Evolutionary conservation across 2,113 vertebrate species (phyloP).

Genomic region (Burhinus bistriatus): DNA sequence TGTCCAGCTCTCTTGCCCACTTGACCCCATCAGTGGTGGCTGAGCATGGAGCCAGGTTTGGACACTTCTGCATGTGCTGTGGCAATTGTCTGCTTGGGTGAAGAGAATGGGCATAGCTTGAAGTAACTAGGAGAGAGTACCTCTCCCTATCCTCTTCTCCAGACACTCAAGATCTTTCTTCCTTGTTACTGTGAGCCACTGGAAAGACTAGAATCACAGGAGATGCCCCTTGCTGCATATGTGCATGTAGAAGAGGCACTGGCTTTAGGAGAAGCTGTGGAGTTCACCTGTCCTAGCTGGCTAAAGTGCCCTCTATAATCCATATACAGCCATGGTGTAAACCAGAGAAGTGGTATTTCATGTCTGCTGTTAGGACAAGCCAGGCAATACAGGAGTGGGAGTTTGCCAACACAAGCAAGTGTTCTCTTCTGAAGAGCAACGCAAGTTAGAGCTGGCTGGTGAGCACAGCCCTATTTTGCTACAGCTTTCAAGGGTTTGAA

Average conservation of each 20-base stretch:
- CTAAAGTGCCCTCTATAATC: neutral
- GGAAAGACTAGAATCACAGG: neutral
- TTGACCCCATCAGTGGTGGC: neutral
- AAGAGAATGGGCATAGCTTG: neutral
- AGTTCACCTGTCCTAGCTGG: neutral
- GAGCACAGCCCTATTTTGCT: neutral
- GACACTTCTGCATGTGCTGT: neutral
- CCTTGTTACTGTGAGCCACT: neutral
- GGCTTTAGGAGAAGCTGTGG: neutral
- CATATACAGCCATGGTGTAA: neutral
- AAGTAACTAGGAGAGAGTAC: neutral
- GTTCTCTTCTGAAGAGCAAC: slow-evolving; percentile 15
- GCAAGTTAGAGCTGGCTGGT: neutral
- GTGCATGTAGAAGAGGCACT: neutral
- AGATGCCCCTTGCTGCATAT: neutral
- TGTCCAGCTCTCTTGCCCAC: neutral
- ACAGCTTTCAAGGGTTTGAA: neutral
- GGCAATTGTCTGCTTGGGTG: neutral
- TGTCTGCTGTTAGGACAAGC: neutral
- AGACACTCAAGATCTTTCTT: neutral
- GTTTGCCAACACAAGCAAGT: slow-evolving; percentile 5
- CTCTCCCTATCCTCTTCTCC: neutral
- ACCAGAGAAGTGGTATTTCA: neutral
- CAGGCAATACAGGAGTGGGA: neutral
- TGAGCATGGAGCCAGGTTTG: neutral